A percentile compares a stretch with the other conserved stretches of the same genome.
Evolutionary conservation across 2,797 vertebrate species (phyloP).

Genomic region (Myiotriccus ornatus): DNA sequence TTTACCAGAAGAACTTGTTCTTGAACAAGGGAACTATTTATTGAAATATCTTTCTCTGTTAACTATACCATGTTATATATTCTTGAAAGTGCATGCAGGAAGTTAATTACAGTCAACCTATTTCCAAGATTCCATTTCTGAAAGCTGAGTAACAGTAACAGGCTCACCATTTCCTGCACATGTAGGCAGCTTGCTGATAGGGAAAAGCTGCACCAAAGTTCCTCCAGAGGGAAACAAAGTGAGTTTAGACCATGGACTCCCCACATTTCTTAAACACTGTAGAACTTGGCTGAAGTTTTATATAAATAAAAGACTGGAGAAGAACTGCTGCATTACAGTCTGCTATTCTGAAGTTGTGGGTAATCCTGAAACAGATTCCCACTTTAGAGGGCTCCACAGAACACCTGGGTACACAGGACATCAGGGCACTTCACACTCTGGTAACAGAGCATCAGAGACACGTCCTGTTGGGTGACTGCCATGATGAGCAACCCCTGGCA

Average conservation of each 20-base stretch:
- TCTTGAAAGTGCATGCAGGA: not conserved
- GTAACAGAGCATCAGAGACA: not conserved
- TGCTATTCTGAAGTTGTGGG: not conserved
- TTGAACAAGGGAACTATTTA: not conserved
- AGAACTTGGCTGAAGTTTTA: not conserved
- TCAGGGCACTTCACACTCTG: not conserved
- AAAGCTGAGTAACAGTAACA: not conserved
- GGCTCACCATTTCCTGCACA: not conserved
- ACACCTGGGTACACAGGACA: not conserved
- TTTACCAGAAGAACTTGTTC: not conserved
- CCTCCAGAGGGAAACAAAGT: not conserved
- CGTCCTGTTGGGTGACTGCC: rapidly evolving
- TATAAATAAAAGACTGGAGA: not conserved
- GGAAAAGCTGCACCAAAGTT: not conserved
- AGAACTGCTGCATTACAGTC: not conserved
- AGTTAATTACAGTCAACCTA: not conserved
- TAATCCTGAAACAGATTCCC: not conserved
- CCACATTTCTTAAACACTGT: not conserved
- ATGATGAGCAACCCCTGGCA: not conserved
- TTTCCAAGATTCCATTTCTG: not conserved
- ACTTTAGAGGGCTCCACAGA: not conserved
- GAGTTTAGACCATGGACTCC: not conserved
- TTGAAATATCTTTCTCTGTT: not conserved
- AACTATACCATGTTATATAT: not conserved
- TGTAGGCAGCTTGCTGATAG: not conserved